Evolutionary conservation across 2,797 vertebrate species (phyloP).

Genomic region (Chromobotia macracanthus): DNA sequence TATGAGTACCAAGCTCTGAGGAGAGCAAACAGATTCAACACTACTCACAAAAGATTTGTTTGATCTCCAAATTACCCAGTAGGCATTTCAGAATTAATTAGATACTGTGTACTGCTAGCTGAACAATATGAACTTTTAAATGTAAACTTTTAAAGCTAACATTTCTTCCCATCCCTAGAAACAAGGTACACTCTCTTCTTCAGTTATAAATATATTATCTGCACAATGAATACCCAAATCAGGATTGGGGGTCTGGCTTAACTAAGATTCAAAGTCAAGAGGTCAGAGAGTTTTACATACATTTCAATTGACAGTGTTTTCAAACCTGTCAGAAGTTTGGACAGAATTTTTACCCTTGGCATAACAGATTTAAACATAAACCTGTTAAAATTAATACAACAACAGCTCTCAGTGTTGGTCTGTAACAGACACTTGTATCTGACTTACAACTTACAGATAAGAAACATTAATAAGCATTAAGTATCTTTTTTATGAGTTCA

Average conservation of each 20-base stretch:
- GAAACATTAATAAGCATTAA: no score
- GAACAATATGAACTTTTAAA: slow-evolving; percentile 20
- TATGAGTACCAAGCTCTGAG: slow-evolving; percentile 12
- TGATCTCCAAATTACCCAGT: slow-evolving; percentile 58
- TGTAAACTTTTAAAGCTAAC: slow-evolving; percentile 10
- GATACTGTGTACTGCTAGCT: slow-evolving; percentile 43
- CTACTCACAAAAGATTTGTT: slow-evolving; percentile 34
- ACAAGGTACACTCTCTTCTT: background rate
- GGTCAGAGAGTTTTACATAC: no score
- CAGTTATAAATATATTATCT: no score
- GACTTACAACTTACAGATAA: no score
- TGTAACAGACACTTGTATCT: no score
- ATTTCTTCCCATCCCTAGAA: background rate
- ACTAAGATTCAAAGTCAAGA: background rate
- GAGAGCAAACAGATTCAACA: slow-evolving; percentile 20
- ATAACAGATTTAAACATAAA: background rate
- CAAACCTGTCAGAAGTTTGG: background rate
- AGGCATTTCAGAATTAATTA: slow-evolving; percentile 61
- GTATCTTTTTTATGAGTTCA: no score
- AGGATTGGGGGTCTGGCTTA: background rate
- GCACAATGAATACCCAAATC: no score
- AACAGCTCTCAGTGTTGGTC: no score
- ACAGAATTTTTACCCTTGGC: background rate
- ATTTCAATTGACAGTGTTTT: background rate
- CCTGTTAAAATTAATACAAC: no score